These are phyloP conservation scores for Apaloderma vittatum DNA, from an alignment of 2,113 vertebrate species.

Conservation along the genomic window DNA sequence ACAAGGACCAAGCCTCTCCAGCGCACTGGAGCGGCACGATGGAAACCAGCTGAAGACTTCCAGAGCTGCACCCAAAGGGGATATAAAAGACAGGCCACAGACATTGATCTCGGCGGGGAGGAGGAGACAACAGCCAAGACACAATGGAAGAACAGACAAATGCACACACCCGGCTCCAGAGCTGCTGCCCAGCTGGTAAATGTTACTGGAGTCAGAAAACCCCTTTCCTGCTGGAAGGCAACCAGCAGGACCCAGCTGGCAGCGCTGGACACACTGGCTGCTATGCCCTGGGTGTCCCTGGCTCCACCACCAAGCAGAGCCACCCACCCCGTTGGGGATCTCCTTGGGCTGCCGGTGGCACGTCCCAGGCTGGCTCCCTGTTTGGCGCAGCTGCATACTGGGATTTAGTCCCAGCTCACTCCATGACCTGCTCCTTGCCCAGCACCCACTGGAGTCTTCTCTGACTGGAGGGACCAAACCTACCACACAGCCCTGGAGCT, in stretches of 20 bases:
- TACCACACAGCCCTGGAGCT: accelerated
- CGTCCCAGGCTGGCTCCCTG: background rate
- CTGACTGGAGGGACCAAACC: background rate
- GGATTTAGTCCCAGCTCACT: background rate
- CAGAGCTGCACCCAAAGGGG: conserved; percentile 55
- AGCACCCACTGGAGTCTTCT: background rate
- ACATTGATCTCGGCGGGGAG: conserved; percentile 28
- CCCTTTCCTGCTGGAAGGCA: background rate
- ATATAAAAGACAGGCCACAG: conserved; percentile 57
- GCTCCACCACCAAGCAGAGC: background rate
- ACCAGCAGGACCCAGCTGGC: background rate
- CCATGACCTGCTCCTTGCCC: background rate
- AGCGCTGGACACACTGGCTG: background rate
- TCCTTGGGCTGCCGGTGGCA: background rate
- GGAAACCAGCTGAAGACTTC: conserved; percentile 24
- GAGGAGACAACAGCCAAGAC: conserved; percentile 12
- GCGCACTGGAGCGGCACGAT: background rate
- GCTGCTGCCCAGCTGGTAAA: conserved; percentile 51
- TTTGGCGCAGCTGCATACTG: background rate
- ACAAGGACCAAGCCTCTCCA: background rate
- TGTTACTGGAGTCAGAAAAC: conserved; percentile 31
- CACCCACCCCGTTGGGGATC: background rate
- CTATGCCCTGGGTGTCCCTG: background rate
- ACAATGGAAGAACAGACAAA: conserved; percentile 63
- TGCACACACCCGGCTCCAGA: conserved; percentile 15